Evolutionary conservation across 1,140 invertebrate species (phyloP).

Genomic region (Onthophagus taurus): DNA sequence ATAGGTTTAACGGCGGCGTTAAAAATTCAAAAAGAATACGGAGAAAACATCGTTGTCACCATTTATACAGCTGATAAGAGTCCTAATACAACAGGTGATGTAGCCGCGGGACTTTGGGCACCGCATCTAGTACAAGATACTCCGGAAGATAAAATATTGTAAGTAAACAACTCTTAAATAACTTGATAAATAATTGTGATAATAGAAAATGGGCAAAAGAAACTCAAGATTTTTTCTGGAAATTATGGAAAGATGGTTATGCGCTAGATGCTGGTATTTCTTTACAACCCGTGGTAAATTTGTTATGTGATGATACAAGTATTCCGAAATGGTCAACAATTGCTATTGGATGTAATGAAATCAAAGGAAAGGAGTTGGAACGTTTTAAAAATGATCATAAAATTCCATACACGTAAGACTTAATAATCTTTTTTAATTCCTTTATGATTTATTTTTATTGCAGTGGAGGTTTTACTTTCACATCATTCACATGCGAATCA

Average conservation of each 20-base stretch:
- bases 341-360: constrained; percentile 55
- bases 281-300: constrained; percentile 45
- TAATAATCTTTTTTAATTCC: too few relatives aligned
- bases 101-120: constrained; percentile 64
- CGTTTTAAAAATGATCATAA: too few relatives aligned
- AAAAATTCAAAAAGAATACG: constrained; percentile 42
- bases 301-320: constrained; percentile 41
- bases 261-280: constrained; percentile 48
- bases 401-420: too few relatives aligned
- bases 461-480: constrained; percentile 49
- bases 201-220: constrained; percentile 53
- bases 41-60: constrained; percentile 41
- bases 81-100: constrained; percentile 68
- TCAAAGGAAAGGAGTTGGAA: too few relatives aligned
- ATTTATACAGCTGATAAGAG: constrained; percentile 56
- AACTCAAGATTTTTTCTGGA: constrained; percentile 50
- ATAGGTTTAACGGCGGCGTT: constrained; percentile 51
- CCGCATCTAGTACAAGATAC: constrained; percentile 58
- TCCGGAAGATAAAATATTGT: constrained; percentile 46
- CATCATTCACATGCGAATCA: constrained; percentile 53
- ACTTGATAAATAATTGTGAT: too few relatives aligned
- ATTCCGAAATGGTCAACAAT: constrained; percentile 43
- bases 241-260: constrained; percentile 51
- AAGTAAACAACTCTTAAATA: too few relatives aligned
- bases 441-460: too few relatives aligned